Conservation (phyloP, 2,888 invertebrate species). For the Pseudococcus viburni region DNA sequence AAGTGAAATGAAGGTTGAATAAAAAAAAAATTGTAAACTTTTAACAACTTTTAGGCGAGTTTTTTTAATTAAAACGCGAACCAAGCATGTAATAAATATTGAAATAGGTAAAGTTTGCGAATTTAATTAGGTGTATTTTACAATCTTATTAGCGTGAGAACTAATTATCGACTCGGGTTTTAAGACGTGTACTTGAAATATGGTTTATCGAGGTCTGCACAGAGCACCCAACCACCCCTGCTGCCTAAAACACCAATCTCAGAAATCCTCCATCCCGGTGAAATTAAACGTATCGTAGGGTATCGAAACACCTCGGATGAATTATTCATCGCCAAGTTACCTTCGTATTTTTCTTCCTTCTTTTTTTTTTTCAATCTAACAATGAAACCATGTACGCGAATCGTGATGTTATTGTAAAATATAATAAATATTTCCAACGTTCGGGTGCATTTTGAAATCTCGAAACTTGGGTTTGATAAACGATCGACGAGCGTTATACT, state of each 20-base stretch:
- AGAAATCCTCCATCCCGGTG: neutral
- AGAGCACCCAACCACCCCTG: neutral
- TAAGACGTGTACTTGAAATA: constrained; percentile 34
- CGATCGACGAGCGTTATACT: constrained; percentile 10
- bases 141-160: constrained; percentile 45
- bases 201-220: neutral
- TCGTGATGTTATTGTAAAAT: constrained; percentile 11
- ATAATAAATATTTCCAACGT: constrained; percentile 27
- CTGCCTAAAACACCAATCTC: too few species aligned
- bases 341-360: neutral
- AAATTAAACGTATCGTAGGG: neutral
- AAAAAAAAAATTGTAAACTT: constrained; percentile 35
- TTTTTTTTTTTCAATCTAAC: neutral
- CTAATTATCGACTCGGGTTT: constrained; percentile 25
- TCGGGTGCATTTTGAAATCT: neutral
- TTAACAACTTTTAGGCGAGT: constrained; percentile 51
- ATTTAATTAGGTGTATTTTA: constrained; percentile 46
- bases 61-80: constrained; percentile 53
- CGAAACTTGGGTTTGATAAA: constrained; percentile 27
- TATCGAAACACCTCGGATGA: constrained; percentile 19
- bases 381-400: constrained; percentile 5
- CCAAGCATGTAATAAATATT: constrained; percentile 41
- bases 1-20: neutral
- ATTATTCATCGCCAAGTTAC: neutral
- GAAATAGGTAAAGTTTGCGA: constrained; percentile 38